Conservation (phyloP, 64 coral and sea anemone species). For the Cladopsammia gracilis region DNA sequence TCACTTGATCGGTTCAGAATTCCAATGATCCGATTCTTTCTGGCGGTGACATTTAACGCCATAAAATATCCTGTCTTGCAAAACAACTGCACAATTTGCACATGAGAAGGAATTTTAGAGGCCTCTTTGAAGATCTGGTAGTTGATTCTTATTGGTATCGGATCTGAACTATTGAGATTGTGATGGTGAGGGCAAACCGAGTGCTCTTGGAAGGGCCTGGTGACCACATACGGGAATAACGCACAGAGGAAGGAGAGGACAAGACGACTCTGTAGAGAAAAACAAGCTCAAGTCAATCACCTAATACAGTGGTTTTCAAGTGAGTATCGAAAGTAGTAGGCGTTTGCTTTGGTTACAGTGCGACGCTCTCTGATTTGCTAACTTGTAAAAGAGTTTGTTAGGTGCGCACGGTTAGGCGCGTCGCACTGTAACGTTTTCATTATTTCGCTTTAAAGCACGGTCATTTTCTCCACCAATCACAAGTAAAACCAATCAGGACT, state of each 20-base stretch:
- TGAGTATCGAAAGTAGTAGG: no score
- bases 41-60: not conserved
- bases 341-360: no score
- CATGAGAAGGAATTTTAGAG: constrained; percentile 28
- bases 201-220: not conserved
- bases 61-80: constrained; percentile 56
- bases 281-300: not conserved
- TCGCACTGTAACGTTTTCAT: no score
- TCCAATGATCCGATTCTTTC: constrained; percentile 1
- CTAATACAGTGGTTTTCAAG: no score
- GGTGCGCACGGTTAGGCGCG: no score
- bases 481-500: no score
- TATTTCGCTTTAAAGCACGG: no score
- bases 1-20: constrained; percentile 45
- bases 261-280: not conserved
- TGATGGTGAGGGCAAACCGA: not conserved
- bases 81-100: constrained; percentile 41
- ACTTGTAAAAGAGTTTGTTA: no score
- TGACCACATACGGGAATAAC: constrained; percentile 10
- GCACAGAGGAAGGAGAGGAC: not conserved
- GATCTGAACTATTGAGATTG: not conserved
- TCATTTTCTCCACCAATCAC: no score
- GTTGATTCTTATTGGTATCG: constrained; percentile 10
- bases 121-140: constrained; percentile 43
- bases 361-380: no score